Evolutionary conservation across 2,888 invertebrate species (phyloP).

Genomic region (Drosophila subquinaria): DNA sequence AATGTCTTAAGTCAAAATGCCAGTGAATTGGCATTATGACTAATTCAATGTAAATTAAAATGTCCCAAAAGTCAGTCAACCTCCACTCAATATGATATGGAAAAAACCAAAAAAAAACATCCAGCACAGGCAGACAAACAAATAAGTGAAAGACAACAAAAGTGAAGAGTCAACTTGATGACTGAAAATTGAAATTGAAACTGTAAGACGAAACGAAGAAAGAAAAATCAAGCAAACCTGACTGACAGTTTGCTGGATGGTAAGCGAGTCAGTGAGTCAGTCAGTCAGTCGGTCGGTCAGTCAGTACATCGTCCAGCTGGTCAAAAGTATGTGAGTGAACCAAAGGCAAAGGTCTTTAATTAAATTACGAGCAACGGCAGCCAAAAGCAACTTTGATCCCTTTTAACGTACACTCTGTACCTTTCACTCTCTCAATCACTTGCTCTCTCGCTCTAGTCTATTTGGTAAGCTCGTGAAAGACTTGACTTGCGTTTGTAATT

Average conservation of each 20-base stretch:
- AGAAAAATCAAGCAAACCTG: conserved; percentile 29
- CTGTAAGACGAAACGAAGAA: conserved; percentile 42
- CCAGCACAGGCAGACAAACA: conserved; percentile 24
- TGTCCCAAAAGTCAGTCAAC: conserved; percentile 60
- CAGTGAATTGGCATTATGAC: conserved; percentile 50
- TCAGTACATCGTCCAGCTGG: conserved; percentile 14
- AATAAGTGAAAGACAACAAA: conserved; percentile 43
- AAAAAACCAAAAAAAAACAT: not conserved
- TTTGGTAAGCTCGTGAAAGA: conserved; percentile 55
- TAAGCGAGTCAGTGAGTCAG: conserved; percentile 52
- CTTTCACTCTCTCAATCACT: conserved; percentile 18
- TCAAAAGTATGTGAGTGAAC: conserved; percentile 8
- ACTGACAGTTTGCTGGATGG: conserved; percentile 21
- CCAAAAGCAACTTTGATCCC: conserved; percentile 81
- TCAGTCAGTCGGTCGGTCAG: conserved; percentile 25
- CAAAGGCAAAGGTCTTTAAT: conserved; percentile 77
- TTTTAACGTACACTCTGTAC: conserved; percentile 54
- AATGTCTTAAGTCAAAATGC: conserved; percentile 25
- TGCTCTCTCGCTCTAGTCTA: conserved; percentile 10
- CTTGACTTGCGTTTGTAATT: conserved; percentile 77
- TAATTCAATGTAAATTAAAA: conserved; percentile 75
- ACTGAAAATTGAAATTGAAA: conserved; percentile 76
- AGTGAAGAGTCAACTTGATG: conserved; percentile 72
- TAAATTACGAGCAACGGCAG: conserved; percentile 71
- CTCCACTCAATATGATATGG: conserved; percentile 38